Evolutionary conservation across 1,140 invertebrate species (phyloP).

Genomic region (Drosophila fuyamai): DNA sequence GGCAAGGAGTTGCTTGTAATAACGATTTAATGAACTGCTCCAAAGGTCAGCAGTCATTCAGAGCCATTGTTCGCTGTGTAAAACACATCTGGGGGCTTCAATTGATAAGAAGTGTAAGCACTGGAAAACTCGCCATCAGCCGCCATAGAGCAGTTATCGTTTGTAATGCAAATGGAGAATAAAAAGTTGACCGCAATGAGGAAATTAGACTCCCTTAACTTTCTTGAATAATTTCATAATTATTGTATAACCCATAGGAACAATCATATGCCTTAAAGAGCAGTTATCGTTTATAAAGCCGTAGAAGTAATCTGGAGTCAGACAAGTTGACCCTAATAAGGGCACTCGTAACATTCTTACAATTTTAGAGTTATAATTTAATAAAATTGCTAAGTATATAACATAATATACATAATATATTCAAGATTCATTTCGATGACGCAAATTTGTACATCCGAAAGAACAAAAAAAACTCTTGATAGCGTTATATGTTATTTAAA

Average conservation of each 20-base stretch:
- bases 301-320: slow-evolving; percentile 2
- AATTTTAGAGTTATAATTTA: slow-evolving; percentile 1
- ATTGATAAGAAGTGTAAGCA: slow-evolving; percentile 31
- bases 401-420: no score
- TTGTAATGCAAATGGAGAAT: slow-evolving; percentile 16
- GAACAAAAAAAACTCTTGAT: no score
- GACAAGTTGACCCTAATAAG: slow-evolving; percentile 32
- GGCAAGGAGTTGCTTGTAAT: slow-evolving; percentile 15
- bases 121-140: background rate
- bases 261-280: background rate
- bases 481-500: no score
- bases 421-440: no score
- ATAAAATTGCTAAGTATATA: no score
- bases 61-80: slow-evolving; percentile 15
- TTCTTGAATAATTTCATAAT: background rate
- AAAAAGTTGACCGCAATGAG: slow-evolving; percentile 24
- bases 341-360: background rate
- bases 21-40: slow-evolving; percentile 21
- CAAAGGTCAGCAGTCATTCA: slow-evolving; percentile 26
- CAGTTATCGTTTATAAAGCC: slow-evolving; percentile 11
- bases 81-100: background rate
- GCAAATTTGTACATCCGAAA: no score
- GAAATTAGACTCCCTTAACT: background rate
- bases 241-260: background rate
- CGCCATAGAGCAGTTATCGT: slow-evolving; percentile 5